Conservation (phyloP, 1,140 invertebrate species). For the Uloborus diversus region DNA sequence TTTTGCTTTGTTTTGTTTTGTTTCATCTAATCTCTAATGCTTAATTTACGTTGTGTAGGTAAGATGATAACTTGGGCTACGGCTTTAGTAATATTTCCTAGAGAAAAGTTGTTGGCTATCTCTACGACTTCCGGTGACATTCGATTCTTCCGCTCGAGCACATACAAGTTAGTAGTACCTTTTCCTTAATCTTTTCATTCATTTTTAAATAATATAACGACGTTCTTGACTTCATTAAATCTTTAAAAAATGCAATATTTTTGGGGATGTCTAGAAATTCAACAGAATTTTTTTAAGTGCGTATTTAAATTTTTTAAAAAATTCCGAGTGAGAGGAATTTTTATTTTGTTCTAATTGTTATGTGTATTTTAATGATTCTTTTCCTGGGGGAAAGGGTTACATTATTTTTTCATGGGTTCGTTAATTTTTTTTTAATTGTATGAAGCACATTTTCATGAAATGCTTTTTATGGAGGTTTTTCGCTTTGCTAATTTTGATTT, state of each 20-base stretch:
- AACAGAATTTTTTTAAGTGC: too few species aligned
- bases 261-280: too few species aligned
- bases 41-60: neutral
- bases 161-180: constrained; percentile 9
- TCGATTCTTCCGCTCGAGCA: constrained; percentile 9
- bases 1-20: neutral
- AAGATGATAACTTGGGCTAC: constrained; percentile 31
- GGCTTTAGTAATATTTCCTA: constrained; percentile 10
- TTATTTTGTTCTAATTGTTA: too few species aligned
- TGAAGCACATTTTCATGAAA: too few species aligned
- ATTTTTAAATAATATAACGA: neutral
- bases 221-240: too few species aligned
- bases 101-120: constrained; percentile 24
- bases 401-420: too few species aligned
- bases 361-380: neutral
- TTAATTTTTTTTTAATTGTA: too few species aligned
- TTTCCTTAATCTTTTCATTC: neutral
- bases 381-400: too few species aligned
- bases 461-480: too few species aligned
- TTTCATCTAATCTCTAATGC: neutral
- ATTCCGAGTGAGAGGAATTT: neutral
- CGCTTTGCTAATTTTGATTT: too few species aligned
- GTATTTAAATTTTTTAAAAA: neutral
- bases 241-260: too few species aligned
- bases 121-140: constrained; percentile 43